Conservation (phyloP, 2,113 vertebrate species). For the Stigmatopora nigra region DNA sequence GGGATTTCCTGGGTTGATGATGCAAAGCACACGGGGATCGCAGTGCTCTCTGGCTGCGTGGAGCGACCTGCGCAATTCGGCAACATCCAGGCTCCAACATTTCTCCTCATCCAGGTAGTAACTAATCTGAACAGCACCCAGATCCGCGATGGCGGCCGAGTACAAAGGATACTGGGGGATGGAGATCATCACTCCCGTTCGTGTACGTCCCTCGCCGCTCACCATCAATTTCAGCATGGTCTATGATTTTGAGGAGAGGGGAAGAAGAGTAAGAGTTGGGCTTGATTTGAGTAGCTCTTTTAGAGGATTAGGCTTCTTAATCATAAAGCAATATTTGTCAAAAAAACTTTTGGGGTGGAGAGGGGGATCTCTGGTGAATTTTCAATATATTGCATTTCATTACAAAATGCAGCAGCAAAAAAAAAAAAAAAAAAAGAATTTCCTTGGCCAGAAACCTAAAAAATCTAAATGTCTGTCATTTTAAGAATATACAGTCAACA, state of each 20-base stretch:
- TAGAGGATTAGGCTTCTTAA: no score
- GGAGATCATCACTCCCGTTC: slow-evolving; percentile 83
- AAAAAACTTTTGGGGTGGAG: no score
- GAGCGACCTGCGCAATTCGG: slow-evolving; percentile 73
- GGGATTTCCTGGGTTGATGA: slow-evolving; percentile 92
- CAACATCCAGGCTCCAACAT: slow-evolving; percentile 77
- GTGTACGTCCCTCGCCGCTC: slow-evolving; percentile 63
- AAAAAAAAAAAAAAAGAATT: no score
- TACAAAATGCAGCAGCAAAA: no score
- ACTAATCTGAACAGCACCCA: slow-evolving; percentile 74
- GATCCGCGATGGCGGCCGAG: slow-evolving; percentile 78
- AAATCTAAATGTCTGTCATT: no score
- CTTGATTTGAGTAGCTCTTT: no score
- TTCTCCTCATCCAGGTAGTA: slow-evolving; percentile 85
- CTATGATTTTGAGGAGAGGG: slow-evolving; percentile 43
- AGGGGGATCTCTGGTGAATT: no score
- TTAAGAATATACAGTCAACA: no score
- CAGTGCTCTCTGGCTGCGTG: slow-evolving; percentile 69
- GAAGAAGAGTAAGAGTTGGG: no score
- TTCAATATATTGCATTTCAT: no score
- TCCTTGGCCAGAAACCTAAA: no score
- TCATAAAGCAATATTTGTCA: no score
- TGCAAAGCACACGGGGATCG: slow-evolving; percentile 76
- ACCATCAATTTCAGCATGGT: slow-evolving; percentile 83
- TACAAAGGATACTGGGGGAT: slow-evolving; percentile 93